Base-by-base conservation (phyloP, 2,888 invertebrate genomes). In the Euplexia lucipara region DNA sequence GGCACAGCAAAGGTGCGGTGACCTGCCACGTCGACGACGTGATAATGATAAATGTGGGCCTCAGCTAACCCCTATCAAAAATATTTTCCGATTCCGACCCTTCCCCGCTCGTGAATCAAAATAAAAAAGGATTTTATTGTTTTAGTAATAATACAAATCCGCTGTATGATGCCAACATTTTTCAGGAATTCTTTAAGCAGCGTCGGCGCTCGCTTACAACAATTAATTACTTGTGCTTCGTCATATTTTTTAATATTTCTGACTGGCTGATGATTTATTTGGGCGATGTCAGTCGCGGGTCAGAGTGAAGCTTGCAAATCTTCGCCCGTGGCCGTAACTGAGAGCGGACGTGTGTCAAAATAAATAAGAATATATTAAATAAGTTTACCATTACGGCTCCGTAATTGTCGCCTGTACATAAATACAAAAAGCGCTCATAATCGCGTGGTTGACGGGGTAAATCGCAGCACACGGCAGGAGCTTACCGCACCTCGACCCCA, bases 21-120 rank as follows among this genome's bases (percentile, higher is more conserved):
- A 78, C 82, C 88, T 88, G 88, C 88, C 90, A 86, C 85, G 83
- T 83, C 85, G 90, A 83, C 90, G 88, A 86, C 90, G 86, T 92
- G 90, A 93, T 93, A 91, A 93, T 93, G 94, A 94, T 92, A 92
- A 93, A 94, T 93, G 92, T 89, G 78, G 79, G 83, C 81, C 81
- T 78, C 82, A 79, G 84, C 85, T 82, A 83, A 86, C 90, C 87
- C 88, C 88, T 86, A 90, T 91, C 90, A 90, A 90, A 89, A 88
- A 91, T 90, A 89, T 90, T 91, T 90, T 86, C 86, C 83, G 85
- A 89, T 84, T 85, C 86, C 86, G 83, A 83, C 86, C 88, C 82
- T 75, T 81, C 80, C 82, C 65, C 64, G 75, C 73, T 75, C 75
- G 70, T 73, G 78, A 81, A 76, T 77, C 85, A 83, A 85, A 87